Percentiles rank a stretch among this genome's conserved stretches.
Conservation (phyloP, 2,797 vertebrate genomes). For the Botia almorhae region DNA sequence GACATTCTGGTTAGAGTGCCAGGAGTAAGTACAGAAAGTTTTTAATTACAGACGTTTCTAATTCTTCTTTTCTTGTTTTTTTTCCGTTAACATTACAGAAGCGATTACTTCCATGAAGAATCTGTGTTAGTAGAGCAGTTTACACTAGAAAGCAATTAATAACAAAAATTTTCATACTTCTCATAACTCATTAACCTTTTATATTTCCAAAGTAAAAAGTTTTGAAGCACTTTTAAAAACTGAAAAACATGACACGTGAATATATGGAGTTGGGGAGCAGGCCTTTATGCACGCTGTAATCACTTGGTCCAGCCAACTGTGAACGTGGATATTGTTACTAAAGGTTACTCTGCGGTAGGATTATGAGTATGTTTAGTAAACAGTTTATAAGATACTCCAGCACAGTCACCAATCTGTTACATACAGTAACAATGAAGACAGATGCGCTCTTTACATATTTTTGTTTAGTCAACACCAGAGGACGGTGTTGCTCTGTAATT, state of each 20-base stretch:
- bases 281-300: too few relatives aligned
- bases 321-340: too few relatives aligned
- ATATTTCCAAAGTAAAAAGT: too few relatives aligned
- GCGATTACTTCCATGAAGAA: background rate
- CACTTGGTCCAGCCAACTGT: too few relatives aligned
- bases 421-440: background rate
- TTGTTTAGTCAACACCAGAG: background rate
- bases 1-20: background rate
- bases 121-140: background rate
- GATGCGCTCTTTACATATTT: background rate
- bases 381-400: background rate
- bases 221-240: too few relatives aligned
- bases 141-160: background rate
- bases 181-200: too few relatives aligned
- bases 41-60: background rate
- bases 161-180: background rate
- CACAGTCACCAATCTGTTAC: background rate
- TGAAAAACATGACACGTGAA: too few relatives aligned
- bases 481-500: conserved; percentile 1
- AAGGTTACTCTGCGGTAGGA: too few relatives aligned
- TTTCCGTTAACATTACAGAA: background rate
- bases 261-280: too few relatives aligned
- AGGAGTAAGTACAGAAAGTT: background rate
- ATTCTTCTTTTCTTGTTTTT: background rate
- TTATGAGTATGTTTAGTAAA: background rate